Evolutionary conservation across 2,888 invertebrate genomes (phyloP).

Genomic region (Helicoverpa assulta): DNA sequence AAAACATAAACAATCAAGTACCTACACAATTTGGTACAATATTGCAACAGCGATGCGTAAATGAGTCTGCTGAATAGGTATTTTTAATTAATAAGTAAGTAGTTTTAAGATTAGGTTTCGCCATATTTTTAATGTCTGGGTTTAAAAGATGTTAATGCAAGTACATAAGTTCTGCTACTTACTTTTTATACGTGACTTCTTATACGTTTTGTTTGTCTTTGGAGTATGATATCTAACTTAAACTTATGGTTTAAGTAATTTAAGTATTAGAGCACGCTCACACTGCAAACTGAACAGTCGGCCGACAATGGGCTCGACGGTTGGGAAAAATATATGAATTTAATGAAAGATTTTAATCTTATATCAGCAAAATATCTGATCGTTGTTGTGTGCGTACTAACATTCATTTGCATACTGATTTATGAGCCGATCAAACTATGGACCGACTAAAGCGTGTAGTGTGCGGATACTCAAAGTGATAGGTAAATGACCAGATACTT

Average conservation of each 20-base stretch:
- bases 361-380: too few relatives aligned
- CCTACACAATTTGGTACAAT: slow-evolving; percentile 19
- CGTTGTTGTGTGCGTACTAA: too few relatives aligned
- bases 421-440: too few relatives aligned
- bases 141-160: slow-evolving; percentile 6
- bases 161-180: slow-evolving; percentile 3
- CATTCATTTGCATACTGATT: too few relatives aligned
- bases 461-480: background rate
- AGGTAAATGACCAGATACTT: background rate
- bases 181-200: background rate
- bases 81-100: slow-evolving; percentile 36
- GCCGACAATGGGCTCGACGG: too few relatives aligned
- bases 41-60: slow-evolving; percentile 7
- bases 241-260: background rate
- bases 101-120: slow-evolving; percentile 48
- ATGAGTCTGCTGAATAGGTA: slow-evolving; percentile 37
- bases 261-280: too few relatives aligned
- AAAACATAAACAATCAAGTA: slow-evolving; percentile 72
- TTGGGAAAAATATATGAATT: too few relatives aligned
- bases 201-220: background rate
- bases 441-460: too few relatives aligned
- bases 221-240: background rate
- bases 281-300: too few relatives aligned
- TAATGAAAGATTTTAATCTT: too few relatives aligned
- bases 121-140: slow-evolving; percentile 52